phyloP scores from a whole-genome alignment of 92 coral and sea anemone species.

The Palythoa caribaeorum region DNA sequence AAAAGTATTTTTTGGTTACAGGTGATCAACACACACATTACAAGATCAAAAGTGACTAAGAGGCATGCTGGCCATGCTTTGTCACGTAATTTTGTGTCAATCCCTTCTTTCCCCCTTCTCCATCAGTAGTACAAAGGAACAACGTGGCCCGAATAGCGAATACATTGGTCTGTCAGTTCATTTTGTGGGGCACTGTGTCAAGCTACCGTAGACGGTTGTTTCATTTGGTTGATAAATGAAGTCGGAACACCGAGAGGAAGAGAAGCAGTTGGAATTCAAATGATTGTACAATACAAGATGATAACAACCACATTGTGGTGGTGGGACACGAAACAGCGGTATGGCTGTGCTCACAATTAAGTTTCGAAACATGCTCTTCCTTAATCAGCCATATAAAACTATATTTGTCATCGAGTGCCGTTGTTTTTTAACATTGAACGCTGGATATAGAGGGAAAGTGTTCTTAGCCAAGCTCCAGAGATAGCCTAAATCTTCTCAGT shows the following conservation, averaged over 20 bases:
- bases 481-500: background rate
- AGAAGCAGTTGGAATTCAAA: background rate
- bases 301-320: background rate
- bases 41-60: constrained; percentile 40
- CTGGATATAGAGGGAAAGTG: background rate
- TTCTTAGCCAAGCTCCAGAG: background rate
- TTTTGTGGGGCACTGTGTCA: background rate
- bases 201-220: background rate
- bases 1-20: background rate
- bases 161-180: background rate
- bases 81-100: background rate
- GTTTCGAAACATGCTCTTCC: background rate
- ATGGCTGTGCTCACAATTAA: background rate
- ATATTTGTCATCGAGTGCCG: background rate
- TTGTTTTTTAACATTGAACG: background rate
- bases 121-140: background rate
- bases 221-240: background rate
- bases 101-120: background rate
- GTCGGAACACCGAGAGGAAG: background rate
- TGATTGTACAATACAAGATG: background rate
- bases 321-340: background rate
- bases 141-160: background rate
- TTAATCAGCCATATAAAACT: background rate
- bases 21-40: constrained; percentile 46
- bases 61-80: constrained; percentile 39